These are phyloP conservation scores for Drosophila bocqueti DNA, from an alignment of 1,140 invertebrate genomes.

Conservation along the genomic window DNA sequence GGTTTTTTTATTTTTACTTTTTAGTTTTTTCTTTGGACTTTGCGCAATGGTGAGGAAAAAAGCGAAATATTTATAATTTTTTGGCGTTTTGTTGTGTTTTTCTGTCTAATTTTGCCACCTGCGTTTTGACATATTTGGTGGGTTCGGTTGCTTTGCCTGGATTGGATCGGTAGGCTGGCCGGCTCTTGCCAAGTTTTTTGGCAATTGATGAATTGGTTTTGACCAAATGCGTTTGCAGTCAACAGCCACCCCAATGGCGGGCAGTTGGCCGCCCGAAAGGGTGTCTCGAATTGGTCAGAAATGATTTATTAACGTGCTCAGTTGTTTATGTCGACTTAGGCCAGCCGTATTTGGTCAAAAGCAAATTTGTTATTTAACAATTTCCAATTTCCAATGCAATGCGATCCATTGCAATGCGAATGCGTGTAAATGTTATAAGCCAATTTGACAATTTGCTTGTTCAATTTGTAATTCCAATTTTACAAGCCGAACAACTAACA, in stretches of 20 bases:
- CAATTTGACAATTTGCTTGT: slow-evolving; percentile 50
- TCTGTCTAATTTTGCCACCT: slow-evolving; percentile 83
- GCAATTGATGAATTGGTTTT: slow-evolving; percentile 80
- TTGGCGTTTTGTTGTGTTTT: slow-evolving; percentile 60
- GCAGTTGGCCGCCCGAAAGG: slow-evolving; percentile 63
- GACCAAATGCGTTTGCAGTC: slow-evolving; percentile 64
- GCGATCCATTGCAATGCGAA: slow-evolving; percentile 61
- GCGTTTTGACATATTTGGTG: slow-evolving; percentile 79
- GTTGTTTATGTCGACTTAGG: slow-evolving; percentile 77
- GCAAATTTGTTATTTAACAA: slow-evolving; percentile 82
- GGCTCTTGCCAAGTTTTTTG: slow-evolving; percentile 67
- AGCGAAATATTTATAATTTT: slow-evolving; percentile 54
- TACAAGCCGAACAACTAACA: slow-evolving; percentile 48
- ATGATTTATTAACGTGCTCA: slow-evolving; percentile 79
- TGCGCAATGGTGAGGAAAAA: slow-evolving; percentile 42
- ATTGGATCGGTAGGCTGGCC: slow-evolving; percentile 17
- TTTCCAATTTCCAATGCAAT: slow-evolving; percentile 57
- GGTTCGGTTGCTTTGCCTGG: slow-evolving; percentile 40
- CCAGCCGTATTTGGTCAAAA: slow-evolving; percentile 53
- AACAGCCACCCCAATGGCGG: slow-evolving; percentile 56
- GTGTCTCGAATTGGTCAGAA: slow-evolving; percentile 70
- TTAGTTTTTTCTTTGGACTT: slow-evolving; percentile 18
- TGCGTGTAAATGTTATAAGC: slow-evolving; percentile 62
- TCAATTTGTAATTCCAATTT: slow-evolving; percentile 56
- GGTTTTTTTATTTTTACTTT: slow-evolving; percentile 2